phyloP scores from a whole-genome alignment of 1,140 invertebrate species.

The Chymomyza costata region DNA sequence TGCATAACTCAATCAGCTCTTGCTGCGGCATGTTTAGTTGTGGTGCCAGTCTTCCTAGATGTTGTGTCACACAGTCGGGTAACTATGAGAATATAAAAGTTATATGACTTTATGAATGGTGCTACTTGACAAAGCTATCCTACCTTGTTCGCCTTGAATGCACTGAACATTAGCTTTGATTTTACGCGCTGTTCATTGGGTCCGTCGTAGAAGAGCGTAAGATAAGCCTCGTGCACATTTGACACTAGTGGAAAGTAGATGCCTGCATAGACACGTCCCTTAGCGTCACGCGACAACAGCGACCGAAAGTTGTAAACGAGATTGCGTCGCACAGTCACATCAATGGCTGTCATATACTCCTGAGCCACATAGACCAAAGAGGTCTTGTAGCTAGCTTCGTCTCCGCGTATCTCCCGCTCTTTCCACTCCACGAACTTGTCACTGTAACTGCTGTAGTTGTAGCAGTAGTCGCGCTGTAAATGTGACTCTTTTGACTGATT shows the following conservation, averaged over 20 bases:
- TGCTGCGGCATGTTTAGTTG: constrained; percentile 82
- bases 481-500: constrained; percentile 84
- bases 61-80: constrained; percentile 78
- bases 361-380: constrained; percentile 86
- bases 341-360: constrained; percentile 87
- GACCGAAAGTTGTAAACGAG: constrained; percentile 91
- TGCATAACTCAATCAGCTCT: constrained; percentile 80
- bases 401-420: constrained; percentile 82
- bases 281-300: constrained; percentile 85
- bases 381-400: constrained; percentile 78
- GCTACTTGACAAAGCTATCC: constrained; percentile 4
- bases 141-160: constrained; percentile 81
- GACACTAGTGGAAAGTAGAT: constrained; percentile 86
- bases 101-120: constrained; percentile 3
- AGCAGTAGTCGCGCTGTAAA: constrained; percentile 88
- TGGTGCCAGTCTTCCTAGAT: constrained; percentile 81
- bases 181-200: constrained; percentile 78
- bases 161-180: constrained; percentile 83
- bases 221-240: constrained; percentile 79
- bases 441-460: constrained; percentile 81
- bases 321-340: constrained; percentile 91
- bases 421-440: constrained; percentile 88
- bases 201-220: constrained; percentile 88
- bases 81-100: constrained; percentile 75
- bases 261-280: constrained; percentile 87